phyloP scores from a whole-genome alignment of 2,113 vertebrate genomes.

The Puntigrus tetrazona region DNA sequence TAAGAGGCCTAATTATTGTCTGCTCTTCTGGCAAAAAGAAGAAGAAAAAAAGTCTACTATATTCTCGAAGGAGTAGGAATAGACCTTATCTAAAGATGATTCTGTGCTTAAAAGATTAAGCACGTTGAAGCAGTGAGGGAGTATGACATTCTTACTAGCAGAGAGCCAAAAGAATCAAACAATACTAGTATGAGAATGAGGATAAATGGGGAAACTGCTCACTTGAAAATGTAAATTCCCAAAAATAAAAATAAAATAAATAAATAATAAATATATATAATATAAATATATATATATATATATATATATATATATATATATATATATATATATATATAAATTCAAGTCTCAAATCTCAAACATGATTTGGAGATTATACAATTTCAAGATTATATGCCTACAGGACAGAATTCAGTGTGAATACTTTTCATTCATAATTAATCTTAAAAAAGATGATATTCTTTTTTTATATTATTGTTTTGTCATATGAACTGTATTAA shows the following conservation, averaged over 20 bases:
- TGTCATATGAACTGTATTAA: not conserved
- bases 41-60: not conserved
- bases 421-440: not conserved
- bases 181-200: not conserved
- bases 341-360: too few relatives aligned
- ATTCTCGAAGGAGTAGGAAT: not conserved
- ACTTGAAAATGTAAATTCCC: too few relatives aligned
- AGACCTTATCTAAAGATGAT: constrained; percentile 4
- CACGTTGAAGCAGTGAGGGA: not conserved
- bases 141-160: not conserved
- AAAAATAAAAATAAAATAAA: too few relatives aligned
- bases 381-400: too few relatives aligned
- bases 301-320: too few relatives aligned
- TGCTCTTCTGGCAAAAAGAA: too few relatives aligned
- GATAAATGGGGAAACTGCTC: not conserved
- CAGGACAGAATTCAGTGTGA: not conserved
- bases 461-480: not conserved
- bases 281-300: too few relatives aligned
- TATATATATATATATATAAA: too few relatives aligned
- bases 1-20: constrained; percentile 27
- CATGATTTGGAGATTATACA: too few relatives aligned
- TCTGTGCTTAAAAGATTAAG: not conserved
- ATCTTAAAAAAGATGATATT: not conserved
- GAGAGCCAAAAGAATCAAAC: not conserved
- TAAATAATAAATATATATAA: too few relatives aligned